Evolutionary conservation across 2,797 vertebrate species (phyloP), one percentile per base, ranked within the genome.

Genomic region (Calcarius lapponicus): DNA sequence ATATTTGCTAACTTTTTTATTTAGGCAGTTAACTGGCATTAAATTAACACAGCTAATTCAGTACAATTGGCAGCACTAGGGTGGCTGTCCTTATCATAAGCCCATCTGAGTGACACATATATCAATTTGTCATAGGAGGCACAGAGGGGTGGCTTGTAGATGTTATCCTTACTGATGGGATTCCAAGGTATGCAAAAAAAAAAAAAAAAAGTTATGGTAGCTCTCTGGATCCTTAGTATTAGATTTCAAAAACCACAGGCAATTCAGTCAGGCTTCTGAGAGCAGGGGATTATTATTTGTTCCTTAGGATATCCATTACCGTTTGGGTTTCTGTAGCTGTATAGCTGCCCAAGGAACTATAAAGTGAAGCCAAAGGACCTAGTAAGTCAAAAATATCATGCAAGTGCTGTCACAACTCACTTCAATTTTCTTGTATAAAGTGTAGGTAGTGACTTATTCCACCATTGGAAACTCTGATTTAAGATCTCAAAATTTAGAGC

Each of bases 221-320:
- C 17, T 88, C 8, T 78, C 69, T 67, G 61, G 13, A 36, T 78
- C 42, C 15, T 86, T 80, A 34, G 40, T 62, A 81, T 60, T 75
- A 45, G 40, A 69, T 79, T 96, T 84, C 80, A 66, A 81, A 96
- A 95, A 83, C 48, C 73, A 93, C 80, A 81, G 40, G 48, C 36
- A 81, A 86, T 81, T 94, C 73, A 90, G 83, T 50, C 32, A 92
- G 24, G 6, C 45, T 36, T 75, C 62, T 88, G 60, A 82, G 25
- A 79, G 17, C 13, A 58, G 11, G 19, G 21, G 6, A 54, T 64
- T 43, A 60, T 83, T 80, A 67, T 71, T 43, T 53, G n/a, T 34
- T 64, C 11, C 28, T 78, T 84, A 53, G 53, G 34, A 38, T 93
- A 88, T 88, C 78, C 61, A 32, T 95, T 94, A 56, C 56, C 19